These are phyloP conservation scores for Bruchidius siliquastri DNA, from an alignment of 2,888 invertebrate species.

Conservation along the genomic window DNA sequence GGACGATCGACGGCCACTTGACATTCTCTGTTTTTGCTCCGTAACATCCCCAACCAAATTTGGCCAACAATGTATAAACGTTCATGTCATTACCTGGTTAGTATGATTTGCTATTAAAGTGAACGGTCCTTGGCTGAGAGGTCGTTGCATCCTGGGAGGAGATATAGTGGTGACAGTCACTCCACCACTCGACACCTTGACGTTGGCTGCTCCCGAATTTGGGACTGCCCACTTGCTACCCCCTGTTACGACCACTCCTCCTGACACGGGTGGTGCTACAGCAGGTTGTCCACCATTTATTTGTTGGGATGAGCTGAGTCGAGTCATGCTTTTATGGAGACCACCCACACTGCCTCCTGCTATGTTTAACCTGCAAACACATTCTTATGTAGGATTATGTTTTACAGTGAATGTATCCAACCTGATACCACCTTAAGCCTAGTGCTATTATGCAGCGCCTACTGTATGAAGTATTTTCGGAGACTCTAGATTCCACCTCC, in stretches of 20 bases:
- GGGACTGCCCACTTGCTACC: constrained; percentile 49
- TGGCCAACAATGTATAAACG: too few species aligned
- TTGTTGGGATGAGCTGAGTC: constrained; percentile 68
- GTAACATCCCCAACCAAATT: neutral
- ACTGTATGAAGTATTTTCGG: too few species aligned
- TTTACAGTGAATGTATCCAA: too few species aligned
- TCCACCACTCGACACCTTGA: constrained; percentile 52
- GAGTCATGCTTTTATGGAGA: constrained; percentile 77
- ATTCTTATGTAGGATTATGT: too few species aligned
- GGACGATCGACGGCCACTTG: too few species aligned
- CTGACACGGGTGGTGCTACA: constrained; percentile 43
- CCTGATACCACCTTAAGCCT: too few species aligned
- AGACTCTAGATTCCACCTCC: too few species aligned
- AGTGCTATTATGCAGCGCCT: too few species aligned
- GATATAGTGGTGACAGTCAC: constrained; percentile 64
- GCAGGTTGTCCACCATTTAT: constrained; percentile 40
- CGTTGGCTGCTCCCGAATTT: constrained; percentile 40
- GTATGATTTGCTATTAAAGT: constrained; percentile 35
- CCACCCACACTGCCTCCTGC: constrained; percentile 68
- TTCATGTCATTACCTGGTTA: constrained; percentile 33
- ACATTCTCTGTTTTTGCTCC: neutral
- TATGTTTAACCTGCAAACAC: constrained; percentile 57
- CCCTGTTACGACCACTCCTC: constrained; percentile 50
- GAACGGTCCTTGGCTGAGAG: constrained; percentile 54
- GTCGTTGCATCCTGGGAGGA: constrained; percentile 49